Evolutionary conservation across 2,113 vertebrate genomes (phyloP).

Genomic region (Cochlearius cochlearius): DNA sequence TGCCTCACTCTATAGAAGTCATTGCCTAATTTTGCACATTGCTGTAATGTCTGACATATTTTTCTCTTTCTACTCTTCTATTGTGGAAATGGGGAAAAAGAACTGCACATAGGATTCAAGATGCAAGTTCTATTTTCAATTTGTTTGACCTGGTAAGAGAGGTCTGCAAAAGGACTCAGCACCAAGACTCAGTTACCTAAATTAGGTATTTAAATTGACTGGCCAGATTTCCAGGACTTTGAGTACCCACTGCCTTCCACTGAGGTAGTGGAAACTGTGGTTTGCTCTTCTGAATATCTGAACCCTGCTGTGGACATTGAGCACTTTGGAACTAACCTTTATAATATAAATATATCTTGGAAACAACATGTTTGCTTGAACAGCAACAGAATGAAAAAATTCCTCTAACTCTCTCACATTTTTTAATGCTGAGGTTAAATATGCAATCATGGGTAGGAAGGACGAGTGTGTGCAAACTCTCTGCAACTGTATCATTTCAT

Average conservation of each 20-base stretch:
- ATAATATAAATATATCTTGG: conserved; percentile 23
- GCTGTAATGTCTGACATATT: background rate
- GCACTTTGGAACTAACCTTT: conserved; percentile 10
- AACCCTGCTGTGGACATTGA: background rate
- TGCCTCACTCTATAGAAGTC: background rate
- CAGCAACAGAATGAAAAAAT: conserved; percentile 23
- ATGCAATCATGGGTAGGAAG: conserved; percentile 36
- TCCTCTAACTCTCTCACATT: conserved; percentile 22
- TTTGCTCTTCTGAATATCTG: conserved; percentile 22
- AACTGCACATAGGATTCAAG: background rate
- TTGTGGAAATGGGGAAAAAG: background rate
- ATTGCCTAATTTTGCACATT: background rate
- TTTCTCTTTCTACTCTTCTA: background rate
- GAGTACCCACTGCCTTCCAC: background rate
- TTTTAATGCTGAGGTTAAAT: conserved; percentile 60
- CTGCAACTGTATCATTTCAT: conserved; percentile 52
- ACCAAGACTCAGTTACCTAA: background rate
- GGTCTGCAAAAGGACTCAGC: background rate
- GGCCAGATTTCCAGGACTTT: background rate
- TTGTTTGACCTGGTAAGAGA: background rate
- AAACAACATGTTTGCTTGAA: conserved; percentile 12
- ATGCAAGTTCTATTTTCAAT: background rate
- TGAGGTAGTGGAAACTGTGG: conserved; percentile 52
- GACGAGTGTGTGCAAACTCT: conserved; percentile 40
- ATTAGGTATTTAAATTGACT: background rate